Evolutionary conservation across 2,888 invertebrate genomes (phyloP).

Genomic region (Agapostemon virescens): DNA sequence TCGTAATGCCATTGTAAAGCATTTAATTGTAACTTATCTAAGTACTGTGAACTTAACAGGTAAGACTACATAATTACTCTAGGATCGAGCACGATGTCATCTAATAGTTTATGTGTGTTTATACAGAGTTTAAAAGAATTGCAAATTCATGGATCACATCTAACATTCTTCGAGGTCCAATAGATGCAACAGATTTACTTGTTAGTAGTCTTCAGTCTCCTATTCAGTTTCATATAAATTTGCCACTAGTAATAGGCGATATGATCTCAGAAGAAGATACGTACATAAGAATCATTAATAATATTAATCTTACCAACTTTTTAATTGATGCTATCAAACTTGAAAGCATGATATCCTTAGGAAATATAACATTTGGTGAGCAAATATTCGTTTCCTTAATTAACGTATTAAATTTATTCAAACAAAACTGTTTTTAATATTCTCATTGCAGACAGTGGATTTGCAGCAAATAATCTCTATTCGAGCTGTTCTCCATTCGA

Average conservation of each 20-base stretch:
- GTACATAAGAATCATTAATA: constrained; percentile 79
- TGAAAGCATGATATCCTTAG: constrained; percentile 77
- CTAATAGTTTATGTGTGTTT: constrained; percentile 1
- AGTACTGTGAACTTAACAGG: constrained; percentile 36
- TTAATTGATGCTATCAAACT: constrained; percentile 77
- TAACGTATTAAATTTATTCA: background rate
- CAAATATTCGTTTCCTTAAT: constrained; percentile 9
- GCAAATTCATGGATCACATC: constrained; percentile 63
- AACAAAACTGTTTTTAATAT: background rate
- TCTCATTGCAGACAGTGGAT: constrained; percentile 38
- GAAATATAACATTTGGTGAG: constrained; percentile 80
- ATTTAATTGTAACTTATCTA: constrained; percentile 22
- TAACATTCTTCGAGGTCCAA: constrained; percentile 57
- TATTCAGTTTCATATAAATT: constrained; percentile 48
- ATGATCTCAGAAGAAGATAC: constrained; percentile 75
- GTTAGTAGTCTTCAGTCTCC: constrained; percentile 51
- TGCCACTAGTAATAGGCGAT: constrained; percentile 62
- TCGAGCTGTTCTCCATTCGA: constrained; percentile 52
- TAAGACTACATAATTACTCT: constrained; percentile 27
- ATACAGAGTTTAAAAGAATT: constrained; percentile 46
- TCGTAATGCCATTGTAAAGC: constrained; percentile 53
- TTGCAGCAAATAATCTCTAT: constrained; percentile 27
- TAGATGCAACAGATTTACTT: constrained; percentile 54
- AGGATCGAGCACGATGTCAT: background rate
- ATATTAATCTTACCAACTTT: constrained; percentile 76